Conservation (phyloP, 1,140 invertebrate species). For the Zaprionus inermis region DNA sequence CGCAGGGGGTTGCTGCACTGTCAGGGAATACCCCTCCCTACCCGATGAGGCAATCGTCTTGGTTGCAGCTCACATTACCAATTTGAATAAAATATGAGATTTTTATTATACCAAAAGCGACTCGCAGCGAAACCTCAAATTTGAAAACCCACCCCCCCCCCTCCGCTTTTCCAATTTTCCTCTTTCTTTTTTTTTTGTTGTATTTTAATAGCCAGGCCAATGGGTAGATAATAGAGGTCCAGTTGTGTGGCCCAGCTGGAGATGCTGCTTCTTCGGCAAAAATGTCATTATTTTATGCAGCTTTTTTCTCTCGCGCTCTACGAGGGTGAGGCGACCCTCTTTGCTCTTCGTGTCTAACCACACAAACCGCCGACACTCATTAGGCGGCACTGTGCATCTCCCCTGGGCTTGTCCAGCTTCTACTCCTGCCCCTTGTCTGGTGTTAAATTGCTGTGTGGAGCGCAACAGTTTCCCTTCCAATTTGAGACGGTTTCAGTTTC, state of each 20-base stretch:
- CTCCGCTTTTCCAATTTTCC: too few species aligned
- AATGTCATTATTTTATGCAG: conserved; percentile 70
- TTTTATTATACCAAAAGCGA: conserved; percentile 67
- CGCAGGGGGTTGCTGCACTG: not conserved
- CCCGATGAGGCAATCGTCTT: not conserved
- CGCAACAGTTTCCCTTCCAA: not conserved
- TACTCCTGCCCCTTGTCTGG: conserved; percentile 21
- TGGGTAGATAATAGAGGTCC: conserved; percentile 71
- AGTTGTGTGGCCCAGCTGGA: conserved; percentile 36
- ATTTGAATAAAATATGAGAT: conserved; percentile 84
- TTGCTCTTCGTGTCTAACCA: conserved; percentile 29
- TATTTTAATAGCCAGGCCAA: conserved; percentile 68
- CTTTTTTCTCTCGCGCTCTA: conserved; percentile 8
- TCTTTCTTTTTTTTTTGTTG: not conserved
- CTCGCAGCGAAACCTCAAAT: not conserved
- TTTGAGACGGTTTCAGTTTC: conserved; percentile 25
- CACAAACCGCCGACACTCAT: conserved; percentile 73
- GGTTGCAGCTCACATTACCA: conserved; percentile 70
- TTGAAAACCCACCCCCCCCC: not conserved
- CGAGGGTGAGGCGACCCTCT: too few species aligned
- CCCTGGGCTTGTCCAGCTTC: conserved; percentile 25
- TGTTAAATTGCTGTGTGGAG: conserved; percentile 34
- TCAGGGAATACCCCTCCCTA: not conserved
- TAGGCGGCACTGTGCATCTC: conserved; percentile 50
- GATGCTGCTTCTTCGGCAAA: conserved; percentile 54